Conservation (phyloP, 2,797 vertebrate genomes). For the Lemur catta region DNA sequence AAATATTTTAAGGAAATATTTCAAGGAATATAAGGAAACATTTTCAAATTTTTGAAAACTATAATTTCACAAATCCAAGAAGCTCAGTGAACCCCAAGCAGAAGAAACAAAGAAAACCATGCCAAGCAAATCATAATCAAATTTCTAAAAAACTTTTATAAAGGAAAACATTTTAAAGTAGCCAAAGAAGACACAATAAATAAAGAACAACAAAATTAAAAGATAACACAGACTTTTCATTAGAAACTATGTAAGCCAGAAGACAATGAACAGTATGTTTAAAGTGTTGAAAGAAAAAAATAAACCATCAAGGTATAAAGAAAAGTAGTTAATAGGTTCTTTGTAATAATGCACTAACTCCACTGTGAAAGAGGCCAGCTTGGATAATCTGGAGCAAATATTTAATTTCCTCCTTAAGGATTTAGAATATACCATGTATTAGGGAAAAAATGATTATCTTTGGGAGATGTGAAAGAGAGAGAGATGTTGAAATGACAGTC, state of each 20-base stretch:
- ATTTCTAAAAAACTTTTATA: background rate
- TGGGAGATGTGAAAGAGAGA: background rate
- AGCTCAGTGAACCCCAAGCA: background rate
- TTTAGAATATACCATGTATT: background rate
- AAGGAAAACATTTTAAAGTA: background rate
- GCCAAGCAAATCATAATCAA: background rate
- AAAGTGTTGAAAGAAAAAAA: background rate
- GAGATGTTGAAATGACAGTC: background rate
- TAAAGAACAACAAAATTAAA: background rate
- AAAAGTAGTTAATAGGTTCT: background rate
- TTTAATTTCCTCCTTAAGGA: background rate
- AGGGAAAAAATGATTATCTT: background rate
- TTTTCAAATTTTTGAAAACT: slow-evolving; percentile 21
- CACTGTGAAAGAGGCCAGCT: background rate
- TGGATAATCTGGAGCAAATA: background rate
- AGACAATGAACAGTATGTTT: background rate
- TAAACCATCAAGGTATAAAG: background rate
- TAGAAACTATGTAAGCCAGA: background rate
- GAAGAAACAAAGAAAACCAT: background rate
- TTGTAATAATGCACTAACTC: background rate
- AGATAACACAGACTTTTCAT: background rate
- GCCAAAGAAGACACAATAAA: background rate
- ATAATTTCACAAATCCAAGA: background rate
- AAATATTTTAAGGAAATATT: background rate
- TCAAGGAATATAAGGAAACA: background rate